Conservation (phyloP, 2,888 invertebrate species). For the Aelia acuminata region DNA sequence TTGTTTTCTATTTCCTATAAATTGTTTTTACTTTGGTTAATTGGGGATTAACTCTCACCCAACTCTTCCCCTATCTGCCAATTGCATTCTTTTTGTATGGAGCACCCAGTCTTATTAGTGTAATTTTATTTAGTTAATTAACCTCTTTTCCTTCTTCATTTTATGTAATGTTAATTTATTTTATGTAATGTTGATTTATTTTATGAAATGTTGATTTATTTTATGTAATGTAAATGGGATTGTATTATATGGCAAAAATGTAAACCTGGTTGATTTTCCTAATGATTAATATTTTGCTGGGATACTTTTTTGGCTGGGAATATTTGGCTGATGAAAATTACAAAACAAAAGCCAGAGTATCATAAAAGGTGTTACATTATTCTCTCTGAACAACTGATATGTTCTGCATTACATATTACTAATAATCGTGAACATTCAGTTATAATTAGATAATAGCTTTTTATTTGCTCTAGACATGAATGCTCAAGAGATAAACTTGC, state of each 20-base stretch:
- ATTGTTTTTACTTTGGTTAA: no score
- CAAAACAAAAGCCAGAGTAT: background rate
- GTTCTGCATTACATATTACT: background rate
- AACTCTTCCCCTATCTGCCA: no score
- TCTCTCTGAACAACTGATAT: background rate
- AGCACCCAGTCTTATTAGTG: no score
- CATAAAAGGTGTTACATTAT: background rate
- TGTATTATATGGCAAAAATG: background rate
- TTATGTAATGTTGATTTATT: no score
- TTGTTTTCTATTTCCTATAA: no score
- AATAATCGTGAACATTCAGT: background rate
- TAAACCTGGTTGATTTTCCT: background rate
- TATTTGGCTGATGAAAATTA: background rate
- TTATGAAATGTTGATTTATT: background rate
- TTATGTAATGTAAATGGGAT: background rate
- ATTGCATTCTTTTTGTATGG: no score
- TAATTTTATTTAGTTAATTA: no score
- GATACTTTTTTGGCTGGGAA: no score
- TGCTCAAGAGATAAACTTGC: background rate
- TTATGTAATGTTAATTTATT: no score
- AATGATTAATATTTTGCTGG: background rate
- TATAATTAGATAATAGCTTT: background rate
- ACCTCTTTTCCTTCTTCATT: no score
- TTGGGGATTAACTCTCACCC: no score
- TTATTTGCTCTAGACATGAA: background rate